These are phyloP conservation scores for Orthonyx spaldingii DNA, from an alignment of 2,113 vertebrate genomes.

Conservation along the genomic window DNA sequence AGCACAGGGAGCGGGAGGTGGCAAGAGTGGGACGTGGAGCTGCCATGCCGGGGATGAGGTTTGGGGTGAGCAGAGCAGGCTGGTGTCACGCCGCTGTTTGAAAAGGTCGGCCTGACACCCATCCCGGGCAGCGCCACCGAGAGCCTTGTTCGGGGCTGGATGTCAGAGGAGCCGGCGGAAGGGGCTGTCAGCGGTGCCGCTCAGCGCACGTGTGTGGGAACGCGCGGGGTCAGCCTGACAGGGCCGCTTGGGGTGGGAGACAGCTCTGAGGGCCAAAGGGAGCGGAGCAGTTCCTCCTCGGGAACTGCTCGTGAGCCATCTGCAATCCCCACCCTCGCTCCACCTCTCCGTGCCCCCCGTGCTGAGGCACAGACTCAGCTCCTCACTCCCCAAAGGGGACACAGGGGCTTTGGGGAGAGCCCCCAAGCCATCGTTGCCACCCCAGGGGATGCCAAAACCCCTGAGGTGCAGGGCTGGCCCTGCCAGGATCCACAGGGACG, in stretches of 20 bases:
- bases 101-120: background rate
- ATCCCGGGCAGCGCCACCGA: rapidly evolving
- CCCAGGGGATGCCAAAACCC: background rate
- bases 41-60: rapidly evolving
- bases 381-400: rapidly evolving
- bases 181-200: background rate
- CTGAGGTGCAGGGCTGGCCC: background rate
- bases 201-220: rapidly evolving
- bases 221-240: background rate
- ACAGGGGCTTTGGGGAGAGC: background rate
- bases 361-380: background rate
- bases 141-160: background rate
- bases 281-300: too few relatives aligned
- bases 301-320: background rate
- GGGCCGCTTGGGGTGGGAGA: background rate
- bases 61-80: background rate
- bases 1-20: rapidly evolving
- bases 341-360: rapidly evolving
- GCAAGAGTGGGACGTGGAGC: background rate
- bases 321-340: too few relatives aligned
- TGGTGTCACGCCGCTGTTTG: background rate
- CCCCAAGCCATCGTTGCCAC: background rate
- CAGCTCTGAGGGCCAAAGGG: background rate
- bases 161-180: background rate
- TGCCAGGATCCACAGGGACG: rapidly evolving